Evolutionary conservation across 2,113 vertebrate species (phyloP), one percentile per base, ranked within the genome.

Genomic region (Etheostoma cragini): DNA sequence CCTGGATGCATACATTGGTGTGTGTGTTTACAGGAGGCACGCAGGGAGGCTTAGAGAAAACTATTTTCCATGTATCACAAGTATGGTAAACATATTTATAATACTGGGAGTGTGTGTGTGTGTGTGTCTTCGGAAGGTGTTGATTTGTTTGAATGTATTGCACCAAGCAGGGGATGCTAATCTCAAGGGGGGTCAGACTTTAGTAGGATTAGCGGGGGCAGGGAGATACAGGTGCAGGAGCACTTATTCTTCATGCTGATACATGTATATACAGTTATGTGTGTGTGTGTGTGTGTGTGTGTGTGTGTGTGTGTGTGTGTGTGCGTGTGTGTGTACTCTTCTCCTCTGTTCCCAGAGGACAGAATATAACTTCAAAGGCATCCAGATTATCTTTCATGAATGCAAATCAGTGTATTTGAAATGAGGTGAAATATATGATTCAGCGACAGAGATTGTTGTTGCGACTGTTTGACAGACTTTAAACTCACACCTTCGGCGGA

Each of bases 351-450:
- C 85, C 85, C 87, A 83, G 72, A 82, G 87, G 85, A 89, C 68
- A 84, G 73, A 82, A 61, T 68, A 78, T 60, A 89, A 93, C 89
- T 89, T 92, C 86, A 94, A 93, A 92, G 87, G 56, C 88, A 38
- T 87, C 72, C 78, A 85, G 83, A 88, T 91, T 86, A 82, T 92
- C 85, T 92, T 85, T 92, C 62, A 88, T 91, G 88, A 89, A 91
- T 92, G 90, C 84, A 91, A 90, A 93, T 93, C 86, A 89, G 78
- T 35, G 65, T 1, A 11, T 78, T 85, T 69, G 72, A 89, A 89
- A 88, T 81, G 21, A 88, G 86, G 79, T 88, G 80, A 89, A 83
- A 89, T 87, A 61, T 80, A 69, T 78, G 74, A 89, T 78, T 77
- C 74, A 42, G 69, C 15, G 26, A 70, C 75, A 69, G 58, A 84